phyloP scores from a whole-genome alignment of 1,140 invertebrate species.

The Galleria mellonella region DNA sequence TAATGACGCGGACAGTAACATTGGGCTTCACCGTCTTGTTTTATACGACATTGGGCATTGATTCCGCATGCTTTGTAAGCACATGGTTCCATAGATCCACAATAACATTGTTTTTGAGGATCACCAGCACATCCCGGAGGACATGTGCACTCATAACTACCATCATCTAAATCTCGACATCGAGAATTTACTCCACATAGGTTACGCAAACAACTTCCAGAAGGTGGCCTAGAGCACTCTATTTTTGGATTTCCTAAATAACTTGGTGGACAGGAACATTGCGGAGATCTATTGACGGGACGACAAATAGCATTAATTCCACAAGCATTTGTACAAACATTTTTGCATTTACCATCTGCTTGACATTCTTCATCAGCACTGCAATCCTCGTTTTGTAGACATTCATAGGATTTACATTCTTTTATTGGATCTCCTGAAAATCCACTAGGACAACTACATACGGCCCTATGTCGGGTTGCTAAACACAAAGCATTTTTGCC shows the following conservation, averaged over 20 bases:
- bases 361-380: slow-evolving; percentile 84
- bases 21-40: slow-evolving; percentile 77
- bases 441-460: slow-evolving; percentile 90
- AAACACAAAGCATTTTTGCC: slow-evolving; percentile 85
- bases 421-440: slow-evolving; percentile 85
- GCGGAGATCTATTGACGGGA: slow-evolving; percentile 82
- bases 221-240: slow-evolving; percentile 81
- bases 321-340: slow-evolving; percentile 88
- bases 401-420: slow-evolving; percentile 85
- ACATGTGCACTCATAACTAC: slow-evolving; percentile 86
- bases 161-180: slow-evolving; percentile 83
- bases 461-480: slow-evolving; percentile 84
- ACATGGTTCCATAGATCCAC: slow-evolving; percentile 81
- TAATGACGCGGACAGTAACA: slow-evolving; percentile 89
- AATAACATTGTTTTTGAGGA: slow-evolving; percentile 85
- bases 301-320: slow-evolving; percentile 90
- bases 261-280: slow-evolving; percentile 90
- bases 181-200: slow-evolving; percentile 90
- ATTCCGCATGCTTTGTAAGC: slow-evolving; percentile 84
- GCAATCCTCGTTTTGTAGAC: slow-evolving; percentile 85
- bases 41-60: slow-evolving; percentile 86
- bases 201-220: slow-evolving; percentile 83
- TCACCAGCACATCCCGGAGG: slow-evolving; percentile 87
- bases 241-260: slow-evolving; percentile 88
- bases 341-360: slow-evolving; percentile 83